Percentiles rank a stretch among this genome's conserved stretches.
phyloP scores from a whole-genome alignment of 2,888 invertebrate genomes.

The Volucella inanis region DNA sequence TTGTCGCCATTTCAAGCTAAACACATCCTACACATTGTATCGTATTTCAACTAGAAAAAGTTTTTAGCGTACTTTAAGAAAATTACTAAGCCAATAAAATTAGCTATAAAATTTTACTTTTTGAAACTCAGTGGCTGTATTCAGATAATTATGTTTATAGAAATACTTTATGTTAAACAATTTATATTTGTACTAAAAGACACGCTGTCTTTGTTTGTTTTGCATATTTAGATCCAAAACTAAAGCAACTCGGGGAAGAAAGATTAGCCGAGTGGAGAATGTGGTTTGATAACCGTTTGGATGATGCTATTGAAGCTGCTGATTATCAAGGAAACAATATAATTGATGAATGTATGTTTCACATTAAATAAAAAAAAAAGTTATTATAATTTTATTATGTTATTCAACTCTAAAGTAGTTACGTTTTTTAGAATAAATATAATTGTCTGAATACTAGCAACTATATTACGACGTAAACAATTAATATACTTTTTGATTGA shows the following conservation, averaged over 20 bases:
- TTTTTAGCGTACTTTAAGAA: no score
- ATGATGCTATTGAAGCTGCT: constrained; percentile 93
- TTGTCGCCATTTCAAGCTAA: no score
- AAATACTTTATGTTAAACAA: constrained; percentile 22
- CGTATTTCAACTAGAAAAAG: no score
- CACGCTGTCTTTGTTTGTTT: constrained; percentile 68
- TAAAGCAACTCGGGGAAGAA: constrained; percentile 88
- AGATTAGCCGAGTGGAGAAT: constrained; percentile 88
- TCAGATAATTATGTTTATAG: constrained; percentile 73
- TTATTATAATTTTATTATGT: constrained; percentile 27
- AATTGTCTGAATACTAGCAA: constrained; percentile 73
- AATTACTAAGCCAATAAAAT: neutral
- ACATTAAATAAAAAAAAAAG: constrained; percentile 42
- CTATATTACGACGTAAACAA: constrained; percentile 24
- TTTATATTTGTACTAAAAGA: constrained; percentile 40
- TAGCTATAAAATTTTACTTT: neutral
- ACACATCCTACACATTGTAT: no score
- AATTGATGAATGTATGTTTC: constrained; percentile 82
- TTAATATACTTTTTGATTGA: neutral
- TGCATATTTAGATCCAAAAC: constrained; percentile 88
- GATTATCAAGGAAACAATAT: constrained; percentile 84
- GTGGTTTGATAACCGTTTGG: constrained; percentile 92
- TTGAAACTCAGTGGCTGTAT: constrained; percentile 51
- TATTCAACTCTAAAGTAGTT: constrained; percentile 26
- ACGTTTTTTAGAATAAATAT: constrained; percentile 56